Base-by-base conservation (phyloP, 2,888 invertebrate species). In the Hyppa rectilinea region DNA sequence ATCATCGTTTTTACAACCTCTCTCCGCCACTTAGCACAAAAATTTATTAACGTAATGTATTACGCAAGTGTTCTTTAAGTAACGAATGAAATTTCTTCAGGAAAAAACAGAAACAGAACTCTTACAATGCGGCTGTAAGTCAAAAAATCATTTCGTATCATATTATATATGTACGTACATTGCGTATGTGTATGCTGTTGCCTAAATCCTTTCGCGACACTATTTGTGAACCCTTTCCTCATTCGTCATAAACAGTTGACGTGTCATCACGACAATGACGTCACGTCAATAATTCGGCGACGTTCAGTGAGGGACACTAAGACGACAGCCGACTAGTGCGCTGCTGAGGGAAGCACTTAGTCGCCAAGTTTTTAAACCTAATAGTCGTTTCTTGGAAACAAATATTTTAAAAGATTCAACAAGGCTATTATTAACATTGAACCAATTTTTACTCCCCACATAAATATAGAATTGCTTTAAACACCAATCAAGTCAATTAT, bases 271-370 rank as follows among this genome's bases (percentile, higher is more conserved):
- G 14, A 26, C 45, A 23, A 38, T 36, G 75, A 53, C 62, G 38
- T 47, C 56, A 45, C 50, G 43, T 36, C 61, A 23, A 47, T 50
- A 40, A 60, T 62, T 67, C 52, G 58, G 47, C 47, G n/a, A 52
- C 34, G 14, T 47, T 29, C 20, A 47, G 50, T 65, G 80, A 56
- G 17, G 26, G 52, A 75, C 77, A 47, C 40, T 78, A 64, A 78
- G 70, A 20, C 29, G 78, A 80, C 81, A 58, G 36, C 31, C 34
- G 70, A 71, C 29, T 63, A 55, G 49, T 49, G 66, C 60, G 47
- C 26, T 34, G 36, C 70, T 58, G 36, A 65, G 81, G 80, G 70
- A 29, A 55, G 49, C 59, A 75, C 80, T 80, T 47, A 60, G 67
- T n/a, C 14, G 14, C 3, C 14, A 26, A 45, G 63, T 60, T 60